Evolutionary conservation across 2,113 vertebrate species (phyloP).

Genomic region (Tonatia bakeri): DNA sequence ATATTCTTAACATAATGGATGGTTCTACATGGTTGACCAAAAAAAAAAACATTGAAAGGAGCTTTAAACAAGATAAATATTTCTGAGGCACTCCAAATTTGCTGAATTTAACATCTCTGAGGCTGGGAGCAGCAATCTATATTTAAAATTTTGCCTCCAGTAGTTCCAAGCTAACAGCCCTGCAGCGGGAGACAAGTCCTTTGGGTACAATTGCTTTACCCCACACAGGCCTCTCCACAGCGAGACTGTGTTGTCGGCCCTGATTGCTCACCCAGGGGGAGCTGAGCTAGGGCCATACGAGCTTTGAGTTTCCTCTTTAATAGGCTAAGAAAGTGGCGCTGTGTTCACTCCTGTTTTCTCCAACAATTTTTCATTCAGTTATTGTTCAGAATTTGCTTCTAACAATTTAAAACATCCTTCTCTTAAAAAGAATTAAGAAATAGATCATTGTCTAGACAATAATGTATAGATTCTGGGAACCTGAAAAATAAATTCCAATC

Average conservation of each 20-base stretch:
- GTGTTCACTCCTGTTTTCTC: background rate
- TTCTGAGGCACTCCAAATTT: background rate
- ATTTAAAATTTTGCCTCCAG: background rate
- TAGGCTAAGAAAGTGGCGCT: background rate
- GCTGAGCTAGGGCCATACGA: background rate
- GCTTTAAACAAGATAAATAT: background rate
- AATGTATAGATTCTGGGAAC: background rate
- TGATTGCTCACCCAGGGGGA: background rate
- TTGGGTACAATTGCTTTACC: background rate
- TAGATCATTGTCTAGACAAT: background rate
- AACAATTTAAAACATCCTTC: background rate
- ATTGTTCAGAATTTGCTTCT: background rate
- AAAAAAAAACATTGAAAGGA: background rate
- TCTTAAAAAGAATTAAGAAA: background rate
- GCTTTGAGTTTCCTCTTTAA: background rate
- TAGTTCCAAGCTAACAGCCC: background rate
- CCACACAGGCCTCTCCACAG: background rate
- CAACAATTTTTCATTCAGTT: background rate
- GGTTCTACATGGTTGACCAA: background rate
- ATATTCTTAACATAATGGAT: background rate
- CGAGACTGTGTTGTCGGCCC: background rate
- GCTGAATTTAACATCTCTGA: background rate
- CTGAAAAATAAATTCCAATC: background rate
- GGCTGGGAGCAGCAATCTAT: background rate
- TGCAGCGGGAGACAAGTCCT: background rate